A percentile compares a stretch with the other conserved stretches of the same genome.
phyloP scores from a whole-genome alignment of 1,140 invertebrate genomes.

The Drosophila suzukii region DNA sequence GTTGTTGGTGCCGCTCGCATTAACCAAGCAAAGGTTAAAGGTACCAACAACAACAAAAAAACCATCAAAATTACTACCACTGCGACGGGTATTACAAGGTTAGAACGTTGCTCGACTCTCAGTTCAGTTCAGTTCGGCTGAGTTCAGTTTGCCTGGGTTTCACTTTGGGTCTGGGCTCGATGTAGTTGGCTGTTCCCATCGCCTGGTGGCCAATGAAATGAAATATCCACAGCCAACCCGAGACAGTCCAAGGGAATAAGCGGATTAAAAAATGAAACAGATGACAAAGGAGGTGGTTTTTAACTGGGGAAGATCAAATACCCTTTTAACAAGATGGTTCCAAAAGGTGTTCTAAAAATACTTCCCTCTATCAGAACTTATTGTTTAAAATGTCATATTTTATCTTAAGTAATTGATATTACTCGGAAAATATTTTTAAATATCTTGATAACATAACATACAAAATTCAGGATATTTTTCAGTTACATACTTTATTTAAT shows the following conservation, averaged over 20 bases:
- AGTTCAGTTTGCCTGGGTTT: constrained; percentile 44
- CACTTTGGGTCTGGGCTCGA: constrained; percentile 8
- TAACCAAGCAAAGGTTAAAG: constrained; percentile 77
- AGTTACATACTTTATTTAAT: too few species aligned
- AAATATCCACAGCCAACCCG: constrained; percentile 28
- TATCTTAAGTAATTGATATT: too few species aligned
- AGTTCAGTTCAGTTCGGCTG: constrained; percentile 50
- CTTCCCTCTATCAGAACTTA: too few species aligned
- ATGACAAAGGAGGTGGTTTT: constrained; percentile 12
- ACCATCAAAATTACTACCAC: constrained; percentile 39
- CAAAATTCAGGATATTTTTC: too few species aligned
- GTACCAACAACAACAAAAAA: constrained; percentile 60
- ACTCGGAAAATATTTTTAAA: too few species aligned
- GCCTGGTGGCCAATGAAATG: constrained; percentile 49
- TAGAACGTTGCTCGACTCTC: constrained; percentile 59
- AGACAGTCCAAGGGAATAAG: constrained; percentile 43
- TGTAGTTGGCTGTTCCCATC: constrained; percentile 20
- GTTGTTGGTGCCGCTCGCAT: constrained; percentile 20
- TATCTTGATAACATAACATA: too few species aligned
- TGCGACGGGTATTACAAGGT: constrained; percentile 53
- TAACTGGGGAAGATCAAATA: not conserved
- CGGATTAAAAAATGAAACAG: constrained; percentile 16
- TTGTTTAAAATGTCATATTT: too few species aligned
- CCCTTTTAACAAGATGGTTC: not conserved
- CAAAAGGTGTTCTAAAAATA: too few species aligned